Percentiles rank a stretch among this genome's conserved stretches.
These are phyloP conservation scores for Leptodactylus fuscus DNA, from an alignment of 2,113 vertebrate genomes.

Conservation along the genomic window DNA sequence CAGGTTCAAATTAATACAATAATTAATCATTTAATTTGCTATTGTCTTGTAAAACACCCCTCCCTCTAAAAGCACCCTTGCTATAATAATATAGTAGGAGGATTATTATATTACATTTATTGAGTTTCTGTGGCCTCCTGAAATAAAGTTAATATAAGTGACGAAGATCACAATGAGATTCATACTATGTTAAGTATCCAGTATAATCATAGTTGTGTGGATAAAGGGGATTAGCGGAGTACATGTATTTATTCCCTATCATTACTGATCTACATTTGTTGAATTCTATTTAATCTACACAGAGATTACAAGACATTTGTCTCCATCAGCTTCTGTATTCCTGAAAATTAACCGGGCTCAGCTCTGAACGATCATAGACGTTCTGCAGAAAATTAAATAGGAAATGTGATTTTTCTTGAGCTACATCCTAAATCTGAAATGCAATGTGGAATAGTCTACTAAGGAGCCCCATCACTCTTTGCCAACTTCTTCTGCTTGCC, in stretches of 20 bases:
- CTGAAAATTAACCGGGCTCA: background rate
- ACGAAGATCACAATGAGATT: background rate
- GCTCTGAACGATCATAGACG: background rate
- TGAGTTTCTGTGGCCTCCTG: background rate
- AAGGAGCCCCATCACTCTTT: background rate
- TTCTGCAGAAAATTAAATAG: background rate
- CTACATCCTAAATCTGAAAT: background rate
- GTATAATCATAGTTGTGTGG: slow-evolving; percentile 6
- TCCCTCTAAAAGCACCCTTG: background rate
- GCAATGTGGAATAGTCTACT: background rate
- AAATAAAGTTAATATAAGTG: background rate
- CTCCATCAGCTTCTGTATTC: background rate
- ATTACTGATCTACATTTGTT: slow-evolving; percentile 18
- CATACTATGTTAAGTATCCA: background rate
- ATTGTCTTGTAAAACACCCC: background rate
- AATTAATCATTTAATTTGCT: background rate
- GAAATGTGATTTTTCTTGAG: background rate
- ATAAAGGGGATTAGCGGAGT: slow-evolving; percentile 31
- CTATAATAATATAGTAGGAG: background rate
- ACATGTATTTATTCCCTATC: slow-evolving; percentile 38
- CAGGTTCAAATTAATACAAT: too few species aligned
- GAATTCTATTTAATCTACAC: slow-evolving; percentile 18
- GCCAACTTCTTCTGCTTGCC: slow-evolving; percentile 20
- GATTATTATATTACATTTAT: background rate
- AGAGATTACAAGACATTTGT: slow-evolving; percentile 5